A percentile compares a stretch with the other conserved stretches of the same genome.
phyloP scores from a whole-genome alignment of 2,797 vertebrate species.

The Myotis pilosus region DNA sequence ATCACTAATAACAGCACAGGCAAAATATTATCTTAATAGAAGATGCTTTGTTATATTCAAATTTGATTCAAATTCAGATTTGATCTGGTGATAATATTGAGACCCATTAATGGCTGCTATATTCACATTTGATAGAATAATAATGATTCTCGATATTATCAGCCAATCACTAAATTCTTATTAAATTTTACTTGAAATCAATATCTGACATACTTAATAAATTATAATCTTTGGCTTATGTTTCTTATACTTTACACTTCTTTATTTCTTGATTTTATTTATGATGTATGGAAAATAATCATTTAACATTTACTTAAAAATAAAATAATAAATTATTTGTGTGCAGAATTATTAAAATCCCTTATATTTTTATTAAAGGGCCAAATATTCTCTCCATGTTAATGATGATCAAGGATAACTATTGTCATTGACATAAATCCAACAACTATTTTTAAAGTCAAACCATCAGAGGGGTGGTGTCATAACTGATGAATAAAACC shows the following conservation, averaged over 20 bases:
- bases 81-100: not conserved
- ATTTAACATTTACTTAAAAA: not conserved
- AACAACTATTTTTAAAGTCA: not conserved
- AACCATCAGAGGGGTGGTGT: not conserved
- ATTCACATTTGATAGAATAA: not conserved
- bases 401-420: not conserved
- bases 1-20: not conserved
- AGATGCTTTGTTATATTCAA: not conserved
- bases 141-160: not conserved
- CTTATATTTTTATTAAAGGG: not conserved
- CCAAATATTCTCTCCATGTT: not conserved
- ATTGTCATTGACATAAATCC: not conserved
- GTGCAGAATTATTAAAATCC: not conserved
- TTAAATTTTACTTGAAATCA: constrained; percentile 23
- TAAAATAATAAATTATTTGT: not conserved
- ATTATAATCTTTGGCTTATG: not conserved
- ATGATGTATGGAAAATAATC: not conserved
- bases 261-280: not conserved
- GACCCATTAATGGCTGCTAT: not conserved
- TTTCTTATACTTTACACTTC: not conserved
- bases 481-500: not conserved
- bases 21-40: not conserved
- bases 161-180: not conserved
- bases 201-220: not conserved
- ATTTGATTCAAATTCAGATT: not conserved